Base-by-base conservation (phyloP, 2,113 vertebrate genomes). In the Thalassoma bifasciatum region DNA sequence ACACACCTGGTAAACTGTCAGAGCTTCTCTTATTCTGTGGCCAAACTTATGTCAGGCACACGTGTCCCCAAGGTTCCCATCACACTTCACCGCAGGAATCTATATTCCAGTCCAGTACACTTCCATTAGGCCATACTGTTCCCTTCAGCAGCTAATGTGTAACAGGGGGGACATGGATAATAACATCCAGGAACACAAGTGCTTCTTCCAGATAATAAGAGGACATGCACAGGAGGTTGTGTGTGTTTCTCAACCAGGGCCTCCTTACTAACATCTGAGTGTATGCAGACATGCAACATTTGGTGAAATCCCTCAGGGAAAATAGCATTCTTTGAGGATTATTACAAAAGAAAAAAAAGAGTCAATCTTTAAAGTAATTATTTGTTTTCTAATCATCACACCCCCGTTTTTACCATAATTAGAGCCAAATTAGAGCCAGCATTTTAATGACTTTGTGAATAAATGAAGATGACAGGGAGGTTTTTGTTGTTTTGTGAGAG, bases 1-100 rank as follows among this genome's bases (percentile, higher is more conserved):
- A 68, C 82, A 79, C 87, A 87, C 82, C 89, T 87, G 84, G 88
- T 91, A 82, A 88, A 90, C 82, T 91, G 91, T 92, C 90, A 92
- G 79, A 83, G 87, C 79, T 54, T 83, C 75, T 91, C 80, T 65
- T 51, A 58, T 72, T 89, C 76, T 62, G 75, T 75, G 63, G 79
- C 88, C 90, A 90, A 90, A 83, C 87, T 87, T 82, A 82, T 90
- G 87, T 89, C 87, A 87, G 78, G 58, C 75, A 64, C 70, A 69
- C 12, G 24, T 80, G 67, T 88, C 88, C 88, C 86, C 26, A 38
- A 88, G 88, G 83, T 86, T 88, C 80, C 88, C 88, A 86, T 90
- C 84, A 79, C 76, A 88, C 83, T 79, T 83, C 78, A 88, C 74
- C 50, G 44, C 73, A 77, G 81, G 85, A 84, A 81, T 89, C 84